phyloP scores from a whole-genome alignment of 2,888 invertebrate species.

The Ophioninae sp. region DNA sequence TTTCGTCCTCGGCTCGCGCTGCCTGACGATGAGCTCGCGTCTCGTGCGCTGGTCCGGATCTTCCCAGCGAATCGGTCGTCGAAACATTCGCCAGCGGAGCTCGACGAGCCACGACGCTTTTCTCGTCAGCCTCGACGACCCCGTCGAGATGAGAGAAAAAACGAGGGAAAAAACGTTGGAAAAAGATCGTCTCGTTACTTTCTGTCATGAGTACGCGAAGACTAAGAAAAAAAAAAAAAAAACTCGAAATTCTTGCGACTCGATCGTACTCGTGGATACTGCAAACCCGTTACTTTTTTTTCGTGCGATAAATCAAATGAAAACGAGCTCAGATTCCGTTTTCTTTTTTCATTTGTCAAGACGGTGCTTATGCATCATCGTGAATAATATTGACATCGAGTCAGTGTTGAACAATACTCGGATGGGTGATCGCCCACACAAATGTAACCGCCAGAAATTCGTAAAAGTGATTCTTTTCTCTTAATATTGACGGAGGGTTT shows the following conservation, averaged over 20 bases:
- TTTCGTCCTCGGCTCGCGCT: constrained; percentile 8
- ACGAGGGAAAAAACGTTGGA: constrained; percentile 32
- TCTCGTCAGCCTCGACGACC: constrained; percentile 42
- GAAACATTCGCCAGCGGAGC: constrained; percentile 57
- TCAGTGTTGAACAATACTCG: too few relatives aligned
- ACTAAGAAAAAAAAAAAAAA: constrained; percentile 10
- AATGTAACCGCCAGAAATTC: too few relatives aligned
- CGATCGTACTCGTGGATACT: constrained; percentile 17
- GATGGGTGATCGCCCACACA: too few relatives aligned
- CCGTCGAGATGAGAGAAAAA: constrained; percentile 37
- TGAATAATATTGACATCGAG: neutral
- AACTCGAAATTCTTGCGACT: constrained; percentile 23
- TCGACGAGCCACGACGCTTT: constrained; percentile 48
- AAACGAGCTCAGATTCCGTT: neutral
- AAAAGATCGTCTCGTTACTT: constrained; percentile 49
- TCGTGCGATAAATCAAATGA: neutral
- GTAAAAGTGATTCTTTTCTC: too few relatives aligned
- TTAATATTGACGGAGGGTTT: too few relatives aligned
- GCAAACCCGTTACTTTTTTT: constrained; percentile 35
- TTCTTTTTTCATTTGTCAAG: neutral
- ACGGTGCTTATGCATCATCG: constrained; percentile 21
- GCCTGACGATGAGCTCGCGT: constrained; percentile 39
- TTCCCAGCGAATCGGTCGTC: constrained; percentile 66
- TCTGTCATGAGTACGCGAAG: constrained; percentile 35
- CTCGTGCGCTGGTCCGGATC: constrained; percentile 59